Base-by-base conservation (phyloP, 92 coral and sea anemone genomes). In the Epizoanthus rinbou region DNA sequence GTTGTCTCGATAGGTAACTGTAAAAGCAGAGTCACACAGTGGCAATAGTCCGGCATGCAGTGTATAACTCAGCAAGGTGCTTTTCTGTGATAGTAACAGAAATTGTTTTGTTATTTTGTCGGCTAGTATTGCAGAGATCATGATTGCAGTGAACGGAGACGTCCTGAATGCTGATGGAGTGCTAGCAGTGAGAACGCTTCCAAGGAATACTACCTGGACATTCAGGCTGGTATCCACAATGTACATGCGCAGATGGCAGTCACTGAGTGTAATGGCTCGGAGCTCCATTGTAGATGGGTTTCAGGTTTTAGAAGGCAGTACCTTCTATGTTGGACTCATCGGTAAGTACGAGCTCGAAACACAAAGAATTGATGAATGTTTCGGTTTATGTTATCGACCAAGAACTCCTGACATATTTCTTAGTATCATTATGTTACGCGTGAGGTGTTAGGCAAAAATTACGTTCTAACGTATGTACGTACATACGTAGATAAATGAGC, bases 231-330 rank as follows among this genome's bases (percentile, higher is more conserved):
- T 76, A 54, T 76, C 82, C 41, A 28, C 82, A 58, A 54, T 76
- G 39, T 60, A 76, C 82, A 35, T 76, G 82, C 8, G 57, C 70
- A 76, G 63, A 56, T 76, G 82, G 82, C 82, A 76, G 70, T 76
- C 82, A 19, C 14, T 76, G 57, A 37, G 57, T 50, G 47, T 76
- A 22, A 0, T 76, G 6, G 70, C 82, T 4, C 82, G 82, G 19
- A 76, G 69, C 69, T 76, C 82, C 28, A 58, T 76, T 76, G 82
- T 76, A 16, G 70, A 76, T 19, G 82, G 82, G 24, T 39, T 76
- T 31, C 82, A 39, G 16, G 82, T 76, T 28, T 37, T 39, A 14
- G 33, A 76, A 76, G 69, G 57, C 21, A 76, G 82, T 31, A 76
- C 82, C 25, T 76, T 76, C 69, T 35, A 11, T 59, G 70, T 76